Evolutionary conservation across 2,113 vertebrate genomes (phyloP), one percentile per base, ranked within the genome.

Genomic region (Istiophorus platypterus): DNA sequence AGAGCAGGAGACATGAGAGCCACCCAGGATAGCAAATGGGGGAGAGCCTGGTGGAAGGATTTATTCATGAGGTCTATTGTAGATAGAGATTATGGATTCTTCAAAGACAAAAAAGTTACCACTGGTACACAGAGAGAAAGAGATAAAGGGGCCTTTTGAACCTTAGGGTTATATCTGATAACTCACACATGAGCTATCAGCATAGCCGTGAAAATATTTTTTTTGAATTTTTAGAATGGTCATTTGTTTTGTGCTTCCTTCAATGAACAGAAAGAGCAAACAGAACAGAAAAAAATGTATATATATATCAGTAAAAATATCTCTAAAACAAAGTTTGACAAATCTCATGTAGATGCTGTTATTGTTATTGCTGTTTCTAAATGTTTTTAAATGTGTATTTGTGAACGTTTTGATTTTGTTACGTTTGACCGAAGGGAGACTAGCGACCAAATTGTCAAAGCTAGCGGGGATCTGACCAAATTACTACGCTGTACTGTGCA

Each of bases 31-130:
- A 9, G 72, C 14, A 29, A 66, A 68, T 37, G 18, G 72, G 72
- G 73, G 62, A 78, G 29, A 56, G n/a, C 2, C 31, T 59, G 70
- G 11, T 72, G 69, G 54, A 68, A 41, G 79, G 76, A 89, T 93
- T 84, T 90, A 88, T 92, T 92, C 74, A 91, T 82, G 86, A 69
- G 47, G 74, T 74, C 74, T 79, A 31, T 20, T 41, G 64, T 69
- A 31, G 82, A 76, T 41, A 54, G 61, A 82, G 75, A 71, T 27
- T 34, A 47, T 80, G 70, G 65, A 52, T 75, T 88, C 85, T 87
- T 87, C 70, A 90, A 85, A 87, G 84, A 79, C 80, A 74, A 81
- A 78, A 88, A 81, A 77, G 78, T 87, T 81, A 71, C 54, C 26
- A 24, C 24, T 73, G 71, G 86, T 76, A 80, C 37, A 63, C 22